Base-by-base conservation (phyloP, 1,140 invertebrate genomes). In the Dinothrombium tinctorium region DNA sequence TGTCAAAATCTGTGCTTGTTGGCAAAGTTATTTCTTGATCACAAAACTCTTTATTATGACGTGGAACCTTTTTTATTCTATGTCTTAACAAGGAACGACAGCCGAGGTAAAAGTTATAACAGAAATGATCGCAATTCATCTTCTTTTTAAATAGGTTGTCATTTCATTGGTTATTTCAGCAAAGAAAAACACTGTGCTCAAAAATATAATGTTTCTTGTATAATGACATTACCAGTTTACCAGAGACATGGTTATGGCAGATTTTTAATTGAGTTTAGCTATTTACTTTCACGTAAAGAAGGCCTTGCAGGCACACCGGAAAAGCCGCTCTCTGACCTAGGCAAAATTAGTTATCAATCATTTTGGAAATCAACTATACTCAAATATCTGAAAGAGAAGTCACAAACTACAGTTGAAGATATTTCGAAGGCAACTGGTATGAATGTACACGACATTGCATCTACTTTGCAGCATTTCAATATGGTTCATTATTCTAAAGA, bases 21-120 rank as follows among this genome's bases (percentile, higher is more conserved):
- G 48, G 89, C 90, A 7, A 95, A 96, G 59, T 63, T 98, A 19
- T 98, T 96, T 61, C 66, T 98, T 8, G 90, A 98, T 60, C 89
- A 96, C 56, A 98, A 98, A 58, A 96, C 90, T 0, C 61, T 98
- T 2, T 96, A 95, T 50, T 96, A 96, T 58, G 90, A 98, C 59
- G 90, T 96, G 0, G 90, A 98, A 55, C 92, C 90, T 2, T 98
- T 98, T 59, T 64, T 96, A 1, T 98, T 96, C 60, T 96, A 98
- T 56, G 86, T 95, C 0, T 65, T 96, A 9, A 95, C 89, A 0
- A 74, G 80, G 50, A 84, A 89, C 56, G 86, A 95, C 58, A 71
- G 69, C 4, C 78, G 87, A 54, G 87, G 87, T 2, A n/a, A n/a
- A n/a, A n/a, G n/a, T n/a, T n/a, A n/a, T n/a, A n/a, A n/a, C n/a